These are phyloP conservation scores for Myrmecobius fasciatus DNA, from an alignment of 2,113 vertebrate species.

Conservation along the genomic window DNA sequence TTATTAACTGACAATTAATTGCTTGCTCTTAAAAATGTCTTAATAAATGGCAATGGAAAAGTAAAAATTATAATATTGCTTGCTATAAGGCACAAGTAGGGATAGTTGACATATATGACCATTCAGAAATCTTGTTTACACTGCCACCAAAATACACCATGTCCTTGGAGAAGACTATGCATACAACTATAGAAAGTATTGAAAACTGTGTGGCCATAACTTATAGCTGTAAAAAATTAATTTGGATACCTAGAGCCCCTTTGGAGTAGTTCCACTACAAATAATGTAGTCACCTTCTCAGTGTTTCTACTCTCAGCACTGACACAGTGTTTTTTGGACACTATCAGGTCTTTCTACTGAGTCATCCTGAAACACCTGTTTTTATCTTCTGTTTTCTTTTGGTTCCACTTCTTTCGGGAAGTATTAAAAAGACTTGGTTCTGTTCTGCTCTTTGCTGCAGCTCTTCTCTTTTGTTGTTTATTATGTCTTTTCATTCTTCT, in stretches of 20 bases:
- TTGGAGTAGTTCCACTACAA: not conserved
- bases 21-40: not conserved
- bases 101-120: not conserved
- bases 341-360: not conserved
- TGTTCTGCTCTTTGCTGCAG: no score
- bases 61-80: not conserved
- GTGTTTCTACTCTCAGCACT: no score
- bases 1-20: not conserved
- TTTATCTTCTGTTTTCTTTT: not conserved
- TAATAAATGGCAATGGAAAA: not conserved
- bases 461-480: no score
- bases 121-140: not conserved
- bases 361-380: not conserved
- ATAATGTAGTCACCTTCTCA: no score
- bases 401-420: not conserved
- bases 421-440: no score
- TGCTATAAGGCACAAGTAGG: not conserved
- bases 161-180: not conserved
- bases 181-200: not conserved
- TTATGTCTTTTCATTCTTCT: no score
- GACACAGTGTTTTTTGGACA: not conserved
- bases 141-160: not conserved
- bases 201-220: not conserved
- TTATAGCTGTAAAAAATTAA: not conserved
- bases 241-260: not conserved